phyloP scores from a whole-genome alignment of 2,797 vertebrate species.

The Cirrhinus mrigala region DNA sequence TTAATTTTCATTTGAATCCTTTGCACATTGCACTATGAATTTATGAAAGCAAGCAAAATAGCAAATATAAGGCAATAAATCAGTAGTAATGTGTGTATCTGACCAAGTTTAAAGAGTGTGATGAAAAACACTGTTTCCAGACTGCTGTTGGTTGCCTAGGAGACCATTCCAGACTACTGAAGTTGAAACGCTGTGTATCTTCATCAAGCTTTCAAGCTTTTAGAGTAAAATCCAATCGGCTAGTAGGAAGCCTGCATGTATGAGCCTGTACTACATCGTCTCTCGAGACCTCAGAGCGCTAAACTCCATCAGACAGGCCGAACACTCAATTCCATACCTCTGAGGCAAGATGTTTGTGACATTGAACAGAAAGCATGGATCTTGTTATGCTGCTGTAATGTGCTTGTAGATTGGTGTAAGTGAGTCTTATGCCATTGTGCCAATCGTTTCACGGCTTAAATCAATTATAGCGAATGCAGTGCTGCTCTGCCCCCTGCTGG shows the following conservation, averaged over 20 bases:
- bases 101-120: background rate
- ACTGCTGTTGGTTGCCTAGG: slow-evolving; percentile 31
- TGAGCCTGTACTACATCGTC: slow-evolving; percentile 9
- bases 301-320: background rate
- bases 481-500: slow-evolving; percentile 50
- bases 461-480: background rate
- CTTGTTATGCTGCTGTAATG: slow-evolving; percentile 17
- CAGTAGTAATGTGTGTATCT: background rate
- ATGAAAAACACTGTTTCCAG: background rate
- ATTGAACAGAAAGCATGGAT: slow-evolving; percentile 23
- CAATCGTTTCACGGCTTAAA: background rate
- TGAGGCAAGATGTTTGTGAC: slow-evolving; percentile 9
- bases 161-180: slow-evolving; percentile 17
- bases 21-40: background rate
- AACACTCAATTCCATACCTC: background rate
- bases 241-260: background rate
- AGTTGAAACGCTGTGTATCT: slow-evolving; percentile 6
- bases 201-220: slow-evolving; percentile 36
- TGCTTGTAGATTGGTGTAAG: slow-evolving; percentile 15
- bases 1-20: background rate
- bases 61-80: background rate
- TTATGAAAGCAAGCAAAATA: background rate
- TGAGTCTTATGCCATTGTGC: slow-evolving; percentile 2
- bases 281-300: slow-evolving; percentile 7
- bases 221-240: slow-evolving; percentile 16